Evolutionary conservation across 2,113 vertebrate genomes (phyloP).

Genomic region (Clinocottus analis): DNA sequence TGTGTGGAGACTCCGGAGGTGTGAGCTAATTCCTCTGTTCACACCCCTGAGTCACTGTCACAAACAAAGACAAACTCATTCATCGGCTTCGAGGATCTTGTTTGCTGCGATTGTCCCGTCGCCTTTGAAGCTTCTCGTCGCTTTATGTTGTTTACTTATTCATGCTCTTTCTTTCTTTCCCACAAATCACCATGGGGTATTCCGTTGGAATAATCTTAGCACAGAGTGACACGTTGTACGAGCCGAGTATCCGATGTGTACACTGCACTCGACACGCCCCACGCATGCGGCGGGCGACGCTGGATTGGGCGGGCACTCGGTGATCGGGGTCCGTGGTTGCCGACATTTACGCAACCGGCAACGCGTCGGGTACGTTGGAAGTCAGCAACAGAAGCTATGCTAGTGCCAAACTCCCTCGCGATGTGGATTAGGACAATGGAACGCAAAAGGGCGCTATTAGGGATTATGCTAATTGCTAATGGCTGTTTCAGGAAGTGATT

Average conservation of each 20-base stretch:
- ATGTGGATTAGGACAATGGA: constrained; percentile 64
- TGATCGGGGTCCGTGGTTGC: no score
- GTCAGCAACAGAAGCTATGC: constrained; percentile 55
- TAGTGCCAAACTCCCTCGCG: constrained; percentile 68
- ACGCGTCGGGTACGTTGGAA: constrained; percentile 36
- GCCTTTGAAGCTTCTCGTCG: constrained; percentile 82
- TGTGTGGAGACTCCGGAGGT: constrained; percentile 77
- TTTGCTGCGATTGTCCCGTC: constrained; percentile 76
- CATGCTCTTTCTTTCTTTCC: constrained; percentile 72
- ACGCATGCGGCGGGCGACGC: constrained; percentile 24
- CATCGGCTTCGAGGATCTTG: constrained; percentile 77
- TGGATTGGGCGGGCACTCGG: constrained; percentile 13
- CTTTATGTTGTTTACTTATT: constrained; percentile 84
- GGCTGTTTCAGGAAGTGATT: constrained; percentile 72
- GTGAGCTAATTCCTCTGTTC: constrained; percentile 82
- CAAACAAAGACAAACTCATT: constrained; percentile 76
- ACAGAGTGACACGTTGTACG: constrained; percentile 72
- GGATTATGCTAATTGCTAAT: constrained; percentile 81
- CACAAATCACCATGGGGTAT: constrained; percentile 76
- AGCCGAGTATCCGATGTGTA: constrained; percentile 67
- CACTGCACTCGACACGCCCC: constrained; percentile 54
- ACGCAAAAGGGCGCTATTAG: constrained; percentile 72
- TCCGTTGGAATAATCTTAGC: constrained; percentile 78
- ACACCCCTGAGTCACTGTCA: constrained; percentile 83
- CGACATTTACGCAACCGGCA: constrained; percentile 18